Percentiles rank a stretch among this genome's conserved stretches.
Evolutionary conservation across 2,113 vertebrate species (phyloP).

Genomic region (Alces alces): DNA sequence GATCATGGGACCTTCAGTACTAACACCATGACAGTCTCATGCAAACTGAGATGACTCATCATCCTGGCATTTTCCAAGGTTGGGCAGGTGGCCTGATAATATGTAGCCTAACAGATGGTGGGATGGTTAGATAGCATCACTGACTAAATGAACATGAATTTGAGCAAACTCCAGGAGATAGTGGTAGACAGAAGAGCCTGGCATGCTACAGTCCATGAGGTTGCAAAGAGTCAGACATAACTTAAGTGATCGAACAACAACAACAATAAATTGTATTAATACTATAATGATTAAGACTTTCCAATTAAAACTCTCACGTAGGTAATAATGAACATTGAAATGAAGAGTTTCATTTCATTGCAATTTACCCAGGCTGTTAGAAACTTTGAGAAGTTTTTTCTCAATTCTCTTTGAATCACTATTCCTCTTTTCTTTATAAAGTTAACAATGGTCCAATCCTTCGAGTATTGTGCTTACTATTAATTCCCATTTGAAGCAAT

Average conservation of each 20-base stretch:
- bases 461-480: constrained; percentile 35
- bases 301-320: neutral
- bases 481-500: constrained; percentile 68
- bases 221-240: neutral
- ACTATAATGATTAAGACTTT: neutral
- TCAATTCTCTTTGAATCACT: neutral
- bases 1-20: neutral
- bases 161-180: neutral
- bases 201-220: neutral
- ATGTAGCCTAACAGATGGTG: neutral
- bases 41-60: neutral
- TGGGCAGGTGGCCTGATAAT: neutral
- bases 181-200: neutral
- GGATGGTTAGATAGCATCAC: neutral
- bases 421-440: neutral
- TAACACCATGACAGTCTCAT: neutral
- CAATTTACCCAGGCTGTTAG: neutral
- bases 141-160: neutral
- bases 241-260: neutral
- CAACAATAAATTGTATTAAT: neutral
- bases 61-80: neutral
- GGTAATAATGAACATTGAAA: neutral
- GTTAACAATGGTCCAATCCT: neutral
- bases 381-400: neutral
- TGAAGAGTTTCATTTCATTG: neutral